A percentile compares a stretch with the other conserved stretches of the same genome.
These are phyloP conservation scores for Castor canadensis DNA, from an alignment of 2,113 vertebrate species.

Conservation along the genomic window DNA sequence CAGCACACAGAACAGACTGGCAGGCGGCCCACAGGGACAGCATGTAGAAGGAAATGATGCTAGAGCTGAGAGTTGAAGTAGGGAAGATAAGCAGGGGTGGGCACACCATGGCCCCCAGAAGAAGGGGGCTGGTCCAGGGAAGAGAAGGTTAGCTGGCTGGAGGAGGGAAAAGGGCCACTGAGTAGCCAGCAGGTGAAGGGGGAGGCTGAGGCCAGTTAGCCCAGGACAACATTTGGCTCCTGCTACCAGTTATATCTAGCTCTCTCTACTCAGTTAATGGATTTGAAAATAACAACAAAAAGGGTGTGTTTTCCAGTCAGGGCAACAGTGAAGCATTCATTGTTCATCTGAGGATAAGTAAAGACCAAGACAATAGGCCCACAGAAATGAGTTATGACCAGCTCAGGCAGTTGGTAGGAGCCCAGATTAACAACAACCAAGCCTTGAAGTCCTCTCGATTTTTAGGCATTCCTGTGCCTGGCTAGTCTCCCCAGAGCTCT, in stretches of 20 bases:
- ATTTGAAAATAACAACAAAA: background rate
- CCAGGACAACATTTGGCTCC: background rate
- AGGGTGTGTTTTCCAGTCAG: background rate
- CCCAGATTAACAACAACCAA: background rate
- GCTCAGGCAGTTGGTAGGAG: background rate
- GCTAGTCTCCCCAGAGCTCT: background rate
- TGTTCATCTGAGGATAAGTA: background rate
- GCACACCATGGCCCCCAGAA: background rate
- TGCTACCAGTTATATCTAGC: background rate
- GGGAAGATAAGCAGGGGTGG: background rate
- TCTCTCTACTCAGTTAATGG: background rate
- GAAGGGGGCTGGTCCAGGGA: background rate
- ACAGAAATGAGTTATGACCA: background rate
- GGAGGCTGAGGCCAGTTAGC: background rate
- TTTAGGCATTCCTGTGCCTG: background rate
- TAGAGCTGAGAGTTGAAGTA: background rate
- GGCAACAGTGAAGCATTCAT: background rate
- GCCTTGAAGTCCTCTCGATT: fast-evolving
- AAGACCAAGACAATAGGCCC: background rate
- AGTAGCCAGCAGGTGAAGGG: background rate
- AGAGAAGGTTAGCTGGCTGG: background rate
- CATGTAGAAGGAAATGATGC: constrained; percentile 38
- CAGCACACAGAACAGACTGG: background rate
- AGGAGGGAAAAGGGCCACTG: fast-evolving
- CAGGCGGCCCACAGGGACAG: background rate